Base-by-base conservation (phyloP, 1,140 invertebrate genomes). In the Megalopta genalis region DNA sequence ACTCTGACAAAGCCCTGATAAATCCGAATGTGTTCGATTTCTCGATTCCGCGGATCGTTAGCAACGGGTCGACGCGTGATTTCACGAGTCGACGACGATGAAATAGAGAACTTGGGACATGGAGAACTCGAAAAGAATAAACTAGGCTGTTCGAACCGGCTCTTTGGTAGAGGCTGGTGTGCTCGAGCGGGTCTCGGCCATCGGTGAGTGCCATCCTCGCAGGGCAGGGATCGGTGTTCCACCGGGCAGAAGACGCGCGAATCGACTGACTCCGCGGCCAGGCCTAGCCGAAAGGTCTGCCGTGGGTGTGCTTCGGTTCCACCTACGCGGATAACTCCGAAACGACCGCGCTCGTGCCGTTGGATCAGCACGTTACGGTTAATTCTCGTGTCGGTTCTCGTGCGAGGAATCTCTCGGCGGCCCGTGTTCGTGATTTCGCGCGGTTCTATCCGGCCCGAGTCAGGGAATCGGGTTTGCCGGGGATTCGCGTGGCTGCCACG, bases 131-230 rank as follows among this genome's bases (percentile, higher is more conserved):
- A n/a, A n/a, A n/a, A n/a, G n/a, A n/a, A n/a, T n/a, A n/a, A n/a
- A n/a, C n/a, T n/a, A n/a, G n/a, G n/a, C n/a, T n/a, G n/a, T n/a
- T n/a, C 63, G 54, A 72, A 93, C 92, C 92, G 27, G 91, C 90
- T 82, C 91, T 89, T 80, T 95, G 94, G 90, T 95, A 95, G 88
- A 95, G 95, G 90, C 94, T 95, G 39, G 95, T 95, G 81, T 95
- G 94, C 79, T 95, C 92, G 72, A 95, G 88, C 68, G 95, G 95
- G 92, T 95, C 94, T 54, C 93, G 88, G 73, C 90, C 89, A 70
- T 92, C 91, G 27, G 80, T 74, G 71, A 88, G 88, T 46, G 83
- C 75, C 90, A 92, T 91, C 63, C 49, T 7, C 18, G 21, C 21
- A 8, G 54, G 54, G 9, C 52, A n/a, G 66, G 52, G 62, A 59